Percentiles rank a stretch among this genome's conserved stretches.
These are phyloP conservation scores for Poeciliopsis retropinna DNA, from an alignment of 2,113 vertebrate genomes.

Conservation along the genomic window DNA sequence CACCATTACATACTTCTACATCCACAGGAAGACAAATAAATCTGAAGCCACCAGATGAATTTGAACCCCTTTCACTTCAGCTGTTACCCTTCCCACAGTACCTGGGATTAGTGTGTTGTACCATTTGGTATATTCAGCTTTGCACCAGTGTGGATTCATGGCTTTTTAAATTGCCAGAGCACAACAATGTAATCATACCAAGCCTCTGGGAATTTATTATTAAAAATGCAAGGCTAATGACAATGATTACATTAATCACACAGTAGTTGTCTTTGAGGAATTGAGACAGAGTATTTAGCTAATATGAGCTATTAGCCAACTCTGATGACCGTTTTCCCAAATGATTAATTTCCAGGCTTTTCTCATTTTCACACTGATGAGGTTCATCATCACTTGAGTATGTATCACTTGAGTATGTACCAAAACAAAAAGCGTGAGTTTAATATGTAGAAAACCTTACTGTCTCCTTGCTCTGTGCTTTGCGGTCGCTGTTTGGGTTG, in stretches of 20 bases:
- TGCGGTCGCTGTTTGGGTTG: slow-evolving; percentile 39
- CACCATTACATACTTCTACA: slow-evolving; percentile 28
- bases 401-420: slow-evolving; percentile 28
- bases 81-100: slow-evolving; percentile 60
- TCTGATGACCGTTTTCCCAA: slow-evolving; percentile 52
- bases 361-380: slow-evolving; percentile 30
- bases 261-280: slow-evolving; percentile 54
- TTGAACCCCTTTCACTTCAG: slow-evolving; percentile 50
- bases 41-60: slow-evolving; percentile 48
- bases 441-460: slow-evolving; percentile 27
- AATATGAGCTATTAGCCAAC: slow-evolving; percentile 50
- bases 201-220: slow-evolving; percentile 63
- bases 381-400: slow-evolving; percentile 19
- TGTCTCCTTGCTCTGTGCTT: slow-evolving; percentile 39
- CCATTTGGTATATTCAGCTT: slow-evolving; percentile 63
- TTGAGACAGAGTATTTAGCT: slow-evolving; percentile 48
- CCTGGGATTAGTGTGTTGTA: slow-evolving; percentile 64
- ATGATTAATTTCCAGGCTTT: slow-evolving; percentile 45
- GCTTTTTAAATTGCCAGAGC: slow-evolving; percentile 49
- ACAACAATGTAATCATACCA: slow-evolving; percentile 57
- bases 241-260: slow-evolving; percentile 61
- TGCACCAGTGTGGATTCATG: slow-evolving; percentile 59
- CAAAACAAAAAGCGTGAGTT: slow-evolving; percentile 23
- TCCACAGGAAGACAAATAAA: slow-evolving; percentile 60
- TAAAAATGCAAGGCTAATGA: slow-evolving; percentile 63